These are phyloP conservation scores for Pseudolaguvia tuberculata DNA, from an alignment of 2,113 vertebrate species.

Conservation along the genomic window DNA sequence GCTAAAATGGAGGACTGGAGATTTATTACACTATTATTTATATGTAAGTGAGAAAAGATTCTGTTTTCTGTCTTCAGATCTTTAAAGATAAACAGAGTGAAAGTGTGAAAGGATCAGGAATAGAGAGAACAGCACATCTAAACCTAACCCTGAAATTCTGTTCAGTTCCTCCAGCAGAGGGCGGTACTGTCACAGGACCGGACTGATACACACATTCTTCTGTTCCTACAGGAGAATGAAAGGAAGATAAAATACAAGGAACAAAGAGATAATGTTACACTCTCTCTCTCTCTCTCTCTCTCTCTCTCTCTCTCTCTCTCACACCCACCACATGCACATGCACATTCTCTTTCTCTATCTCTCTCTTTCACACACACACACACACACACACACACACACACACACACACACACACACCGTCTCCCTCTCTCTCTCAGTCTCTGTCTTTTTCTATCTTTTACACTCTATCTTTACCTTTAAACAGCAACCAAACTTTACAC, in stretches of 20 bases:
- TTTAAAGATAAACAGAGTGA: constrained; percentile 34
- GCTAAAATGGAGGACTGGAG: too few species aligned
- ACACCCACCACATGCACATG: too few species aligned
- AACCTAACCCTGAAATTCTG: constrained; percentile 21
- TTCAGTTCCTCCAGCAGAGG: constrained; percentile 32
- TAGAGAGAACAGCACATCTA: constrained; percentile 44
- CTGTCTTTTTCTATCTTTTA: too few species aligned
- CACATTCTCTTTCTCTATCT: too few species aligned
- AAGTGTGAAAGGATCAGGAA: constrained; percentile 31
- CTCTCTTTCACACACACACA: too few species aligned
- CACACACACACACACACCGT: too few species aligned
- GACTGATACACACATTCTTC: constrained; percentile 43
- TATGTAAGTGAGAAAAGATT: constrained; percentile 43
- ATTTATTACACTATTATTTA: constrained; percentile 3
- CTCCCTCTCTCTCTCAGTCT: too few species aligned
- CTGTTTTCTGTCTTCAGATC: constrained; percentile 39
- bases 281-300: not conserved
- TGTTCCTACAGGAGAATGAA: constrained; percentile 44
- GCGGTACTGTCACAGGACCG: constrained; percentile 14
- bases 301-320: constrained; percentile 6
- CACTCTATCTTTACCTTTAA: constrained; percentile 47
- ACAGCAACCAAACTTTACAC: constrained; percentile 40
- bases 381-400: too few species aligned
- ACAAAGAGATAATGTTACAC: not conserved
- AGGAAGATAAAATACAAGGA: not conserved